phyloP scores from a whole-genome alignment of 2,797 vertebrate species.

The Aratinga solstitialis region DNA sequence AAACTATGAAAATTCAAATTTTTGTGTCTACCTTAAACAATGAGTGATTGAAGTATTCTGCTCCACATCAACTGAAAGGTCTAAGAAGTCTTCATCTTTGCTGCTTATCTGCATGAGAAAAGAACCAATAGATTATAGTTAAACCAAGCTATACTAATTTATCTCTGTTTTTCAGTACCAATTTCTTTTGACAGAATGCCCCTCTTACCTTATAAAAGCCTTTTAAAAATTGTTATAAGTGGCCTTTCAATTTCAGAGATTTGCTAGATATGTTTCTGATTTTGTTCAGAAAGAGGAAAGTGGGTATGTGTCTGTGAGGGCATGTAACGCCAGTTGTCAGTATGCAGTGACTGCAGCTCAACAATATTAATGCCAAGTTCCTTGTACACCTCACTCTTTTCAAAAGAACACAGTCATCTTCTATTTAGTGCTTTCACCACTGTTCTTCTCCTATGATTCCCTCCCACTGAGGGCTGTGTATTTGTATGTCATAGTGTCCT shows the following conservation, averaged over 20 bases:
- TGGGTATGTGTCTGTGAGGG: not conserved
- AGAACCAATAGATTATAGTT: not conserved
- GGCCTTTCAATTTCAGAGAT: not conserved
- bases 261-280: not conserved
- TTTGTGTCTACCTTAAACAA: slow-evolving; percentile 79
- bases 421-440: not conserved
- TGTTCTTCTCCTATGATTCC: not conserved
- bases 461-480: not conserved
- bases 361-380: not conserved
- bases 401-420: not conserved
- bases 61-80: slow-evolving; percentile 86
- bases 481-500: not conserved
- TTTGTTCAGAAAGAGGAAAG: not conserved
- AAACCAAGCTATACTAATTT: not conserved
- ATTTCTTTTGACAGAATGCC: not conserved
- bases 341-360: not conserved
- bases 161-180: not conserved
- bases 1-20: not conserved
- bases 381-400: not conserved
- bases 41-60: slow-evolving; percentile 87
- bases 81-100: slow-evolving; percentile 88
- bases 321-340: not conserved
- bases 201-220: not conserved
- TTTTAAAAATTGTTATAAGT: not conserved
- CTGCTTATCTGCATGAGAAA: slow-evolving; percentile 80